Base-by-base conservation (phyloP, 2,888 invertebrate genomes). In the Poecilobothrus nobilitatus region DNA sequence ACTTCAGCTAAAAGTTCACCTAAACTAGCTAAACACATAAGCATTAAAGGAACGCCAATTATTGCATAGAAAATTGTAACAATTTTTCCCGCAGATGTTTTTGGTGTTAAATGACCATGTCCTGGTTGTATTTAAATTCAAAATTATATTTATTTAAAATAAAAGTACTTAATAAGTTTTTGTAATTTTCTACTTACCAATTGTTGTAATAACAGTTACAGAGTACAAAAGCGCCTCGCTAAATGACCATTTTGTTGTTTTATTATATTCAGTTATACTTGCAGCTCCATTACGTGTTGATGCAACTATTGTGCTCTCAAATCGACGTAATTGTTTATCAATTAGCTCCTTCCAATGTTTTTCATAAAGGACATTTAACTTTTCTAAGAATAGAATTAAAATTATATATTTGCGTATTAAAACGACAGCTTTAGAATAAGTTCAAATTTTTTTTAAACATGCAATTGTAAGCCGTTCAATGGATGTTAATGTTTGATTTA, bases 51-150 rank as follows among this genome's bases (percentile, higher is more conserved):
- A 67, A 95, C 94, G 18, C 94, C 94, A 70, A 94, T 86, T 68
- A 94, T 86, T 20, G 94, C 94, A 79, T 95, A 95, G 62, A 92
- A 84, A 76, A 95, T 93, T 6, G 94, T 93, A 21, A 91, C 89
- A 37, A 92, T 86, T 79, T 94, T 90, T 6, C 94, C 94, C 37
- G 89, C 86, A 18, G 91, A 86, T 15, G 94, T 94, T 74, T 89
- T 87, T 0, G 94, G 94, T 2, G 93, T 90, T 33, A 93, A 87
- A 79, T 91, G 91, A 66, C 93, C 94, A 79, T 94, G 94, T 72
- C 94, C 94, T 94, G 80, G n/a, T 68, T 66, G 53, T 21, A 27
- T 27, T 41, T 65, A 21, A 20, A 18, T 18, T 34, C n/a, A 62
- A 27, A 67, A 4, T 53, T 53, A 53, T n/a, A 2, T 53, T 53